Percentiles rank a stretch among this genome's conserved stretches.
These are phyloP conservation scores for Ceratina calcarata DNA, from an alignment of 1,140 invertebrate genomes.

Conservation along the genomic window DNA sequence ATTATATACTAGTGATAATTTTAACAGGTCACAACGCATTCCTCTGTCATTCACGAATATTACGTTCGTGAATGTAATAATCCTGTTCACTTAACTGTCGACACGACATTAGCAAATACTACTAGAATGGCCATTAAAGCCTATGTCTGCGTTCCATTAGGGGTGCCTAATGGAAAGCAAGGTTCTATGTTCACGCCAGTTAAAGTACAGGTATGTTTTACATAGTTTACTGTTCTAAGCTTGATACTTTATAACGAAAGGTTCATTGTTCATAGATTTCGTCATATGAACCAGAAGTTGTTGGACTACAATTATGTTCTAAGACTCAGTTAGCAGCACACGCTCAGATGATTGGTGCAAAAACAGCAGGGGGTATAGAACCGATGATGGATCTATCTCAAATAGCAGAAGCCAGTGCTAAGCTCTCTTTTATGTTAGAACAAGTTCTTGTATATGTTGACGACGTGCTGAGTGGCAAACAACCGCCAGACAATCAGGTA, in stretches of 20 bases:
- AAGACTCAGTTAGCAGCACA: constrained; percentile 83
- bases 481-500: constrained; percentile 86
- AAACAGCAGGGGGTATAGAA: constrained; percentile 84
- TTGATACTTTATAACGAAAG: neutral
- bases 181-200: constrained; percentile 98
- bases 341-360: constrained; percentile 63
- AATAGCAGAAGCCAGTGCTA: constrained; percentile 89
- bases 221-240: neutral
- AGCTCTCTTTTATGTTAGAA: constrained; percentile 88
- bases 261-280: constrained; percentile 79
- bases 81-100: constrained; percentile 96
- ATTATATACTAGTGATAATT: neutral
- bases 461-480: constrained; percentile 89
- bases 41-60: constrained; percentile 98
- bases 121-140: constrained; percentile 93
- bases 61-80: constrained; percentile 95
- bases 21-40: constrained; percentile 93
- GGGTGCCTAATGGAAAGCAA: constrained; percentile 92
- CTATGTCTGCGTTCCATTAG: constrained; percentile 87
- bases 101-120: constrained; percentile 90
- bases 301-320: constrained; percentile 88
- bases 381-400: constrained; percentile 93
- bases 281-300: constrained; percentile 94
- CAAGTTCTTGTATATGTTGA: constrained; percentile 94
- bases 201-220: constrained; percentile 84